Conservation (phyloP, 2,113 vertebrate genomes). For the Electrona antarctica region DNA sequence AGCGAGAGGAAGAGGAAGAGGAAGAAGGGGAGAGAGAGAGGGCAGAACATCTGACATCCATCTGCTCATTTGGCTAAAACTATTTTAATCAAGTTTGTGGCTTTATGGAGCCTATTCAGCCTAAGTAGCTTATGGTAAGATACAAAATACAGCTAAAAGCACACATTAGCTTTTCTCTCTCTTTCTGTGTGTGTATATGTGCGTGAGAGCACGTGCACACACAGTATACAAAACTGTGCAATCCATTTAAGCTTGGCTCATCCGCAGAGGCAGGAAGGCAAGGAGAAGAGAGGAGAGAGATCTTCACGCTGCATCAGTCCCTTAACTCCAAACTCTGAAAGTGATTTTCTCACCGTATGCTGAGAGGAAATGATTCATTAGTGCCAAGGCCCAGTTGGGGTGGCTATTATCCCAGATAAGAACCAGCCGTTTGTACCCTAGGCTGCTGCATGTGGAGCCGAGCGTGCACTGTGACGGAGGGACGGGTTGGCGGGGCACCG, state of each 20-base stretch:
- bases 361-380: slow-evolving; percentile 76
- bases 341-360: slow-evolving; percentile 70
- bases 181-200: slow-evolving; percentile 39
- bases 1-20: not conserved
- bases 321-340: slow-evolving; percentile 59
- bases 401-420: slow-evolving; percentile 65
- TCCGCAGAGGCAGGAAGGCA: slow-evolving; percentile 24
- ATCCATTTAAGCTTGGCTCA: slow-evolving; percentile 25
- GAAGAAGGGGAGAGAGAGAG: slow-evolving; percentile 5
- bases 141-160: slow-evolving; percentile 37
- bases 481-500: slow-evolving; percentile 57
- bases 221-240: slow-evolving; percentile 43
- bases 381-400: slow-evolving; percentile 61
- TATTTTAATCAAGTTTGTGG: slow-evolving; percentile 57
- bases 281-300: slow-evolving; percentile 36
- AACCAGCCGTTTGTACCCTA: slow-evolving; percentile 66
- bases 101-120: slow-evolving; percentile 24
- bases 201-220: slow-evolving; percentile 36
- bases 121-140: slow-evolving; percentile 43
- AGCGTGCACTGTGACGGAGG: slow-evolving; percentile 42
- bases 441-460: slow-evolving; percentile 56
- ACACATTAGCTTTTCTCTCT: slow-evolving; percentile 6
- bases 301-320: slow-evolving; percentile 38
- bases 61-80: slow-evolving; percentile 49
- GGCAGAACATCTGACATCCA: slow-evolving; percentile 64